A percentile compares a stretch with the other conserved stretches of the same genome.
These are phyloP conservation scores for Pachymerium ferrugineum DNA, from an alignment of 2,888 invertebrate species.

Conservation along the genomic window DNA sequence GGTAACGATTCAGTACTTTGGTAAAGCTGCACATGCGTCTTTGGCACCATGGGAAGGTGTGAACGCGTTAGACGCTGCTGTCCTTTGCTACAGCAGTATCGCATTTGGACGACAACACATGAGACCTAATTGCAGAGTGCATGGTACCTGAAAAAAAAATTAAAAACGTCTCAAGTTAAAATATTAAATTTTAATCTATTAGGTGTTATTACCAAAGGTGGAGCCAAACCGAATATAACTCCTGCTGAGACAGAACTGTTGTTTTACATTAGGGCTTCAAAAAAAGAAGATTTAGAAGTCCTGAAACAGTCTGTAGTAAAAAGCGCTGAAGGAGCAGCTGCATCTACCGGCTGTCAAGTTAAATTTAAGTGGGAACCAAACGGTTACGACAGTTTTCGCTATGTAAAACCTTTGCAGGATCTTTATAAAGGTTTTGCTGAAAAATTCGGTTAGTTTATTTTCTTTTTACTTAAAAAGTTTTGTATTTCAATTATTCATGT, in stretches of 20 bases:
- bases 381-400: conserved; percentile 42
- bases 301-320: conserved; percentile 40
- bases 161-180: neutral
- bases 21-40: conserved; percentile 41
- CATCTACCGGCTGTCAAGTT: conserved; percentile 35
- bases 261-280: conserved; percentile 42
- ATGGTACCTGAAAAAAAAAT: conserved; percentile 42
- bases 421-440: conserved; percentile 42
- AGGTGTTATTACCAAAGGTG: conserved; percentile 39
- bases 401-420: conserved; percentile 42
- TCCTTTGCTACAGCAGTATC: conserved; percentile 45
- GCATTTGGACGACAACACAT: conserved; percentile 47
- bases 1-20: conserved; percentile 37
- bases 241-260: conserved; percentile 42
- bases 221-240: conserved; percentile 39
- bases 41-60: conserved; percentile 45
- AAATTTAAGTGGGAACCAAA: conserved; percentile 19
- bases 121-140: conserved; percentile 46
- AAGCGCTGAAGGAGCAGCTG: conserved; percentile 43
- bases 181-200: neutral
- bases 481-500: neutral
- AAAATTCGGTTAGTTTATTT: conserved; percentile 38
- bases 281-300: conserved; percentile 40
- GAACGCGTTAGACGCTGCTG: conserved; percentile 49
- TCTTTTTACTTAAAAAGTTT: neutral